Base-by-base conservation (phyloP, 2,113 vertebrate genomes). In the Chaenogobius annularis region DNA sequence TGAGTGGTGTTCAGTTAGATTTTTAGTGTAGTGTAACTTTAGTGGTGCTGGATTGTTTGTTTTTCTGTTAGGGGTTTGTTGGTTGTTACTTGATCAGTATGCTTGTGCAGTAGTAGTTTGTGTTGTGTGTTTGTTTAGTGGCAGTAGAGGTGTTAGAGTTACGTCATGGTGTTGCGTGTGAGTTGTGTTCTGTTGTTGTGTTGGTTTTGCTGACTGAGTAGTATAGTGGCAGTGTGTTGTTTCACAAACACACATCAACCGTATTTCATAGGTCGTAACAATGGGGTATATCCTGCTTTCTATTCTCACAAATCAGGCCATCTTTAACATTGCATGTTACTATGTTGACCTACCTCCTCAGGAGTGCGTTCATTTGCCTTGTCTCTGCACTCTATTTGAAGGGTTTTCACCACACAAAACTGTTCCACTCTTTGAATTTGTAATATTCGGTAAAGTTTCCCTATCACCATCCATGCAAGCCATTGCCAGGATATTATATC, bases 221-320 rank as follows among this genome's bases (percentile, higher is more conserved):
- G 8, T n/a, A n/a, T n/a, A n/a, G n/a, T n/a, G n/a, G n/a, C n/a
- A n/a, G 23, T 22, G 17, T 17, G 1, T 52, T 17, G 3, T n/a
- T 58, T 22, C 5, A 35, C 58, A 61, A 61, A 35, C 26, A 61
- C 58, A 35, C 58, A 61, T 3, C 61, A 2, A 63, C 35, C 61
- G 61, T n/a, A 63, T 63, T 63, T 63, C 35, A 63, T 63, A 63
- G n/a, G 61, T 63, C 9, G 11, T 43, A 63, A 63, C 61, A 63
- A 1, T 63, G 8, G n/a, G 35, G 35, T 40, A 40, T n/a, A 3
- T 0, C 3, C 10, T 63, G 61, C 1, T 43, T 0, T 1, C 6
- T 1, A 10, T 63, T 63, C 1, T 20, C 3, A 43, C 61, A 63
- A 40, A 63, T 63, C 31, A 63, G 17, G 2, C 61, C 61, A 12